These are phyloP conservation scores for Periophthalmus magnuspinnatus DNA, from an alignment of 2,797 vertebrate genomes.

Conservation along the genomic window DNA sequence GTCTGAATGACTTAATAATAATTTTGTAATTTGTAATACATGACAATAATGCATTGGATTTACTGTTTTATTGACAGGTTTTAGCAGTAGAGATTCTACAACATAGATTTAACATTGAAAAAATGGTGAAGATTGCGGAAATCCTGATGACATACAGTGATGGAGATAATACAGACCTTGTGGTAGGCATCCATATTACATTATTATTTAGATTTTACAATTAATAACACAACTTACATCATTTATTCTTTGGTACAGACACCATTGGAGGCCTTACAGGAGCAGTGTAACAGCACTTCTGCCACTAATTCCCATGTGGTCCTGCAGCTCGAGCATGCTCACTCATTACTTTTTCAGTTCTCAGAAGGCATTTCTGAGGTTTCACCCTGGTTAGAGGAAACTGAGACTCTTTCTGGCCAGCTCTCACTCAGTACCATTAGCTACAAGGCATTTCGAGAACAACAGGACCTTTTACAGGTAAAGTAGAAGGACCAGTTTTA, in stretches of 20 bases:
- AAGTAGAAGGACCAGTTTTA: constrained; percentile 30
- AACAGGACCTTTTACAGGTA: constrained; percentile 90
- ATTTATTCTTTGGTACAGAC: constrained; percentile 58
- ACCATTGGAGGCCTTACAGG: constrained; percentile 71
- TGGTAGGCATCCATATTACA: constrained; percentile 53
- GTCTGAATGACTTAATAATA: constrained; percentile 51
- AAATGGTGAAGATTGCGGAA: constrained; percentile 79
- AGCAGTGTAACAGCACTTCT: constrained; percentile 76
- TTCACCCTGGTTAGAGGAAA: constrained; percentile 85
- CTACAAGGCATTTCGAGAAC: constrained; percentile 83
- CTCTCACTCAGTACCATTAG: constrained; percentile 74
- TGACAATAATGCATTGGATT: neutral
- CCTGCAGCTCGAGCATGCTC: constrained; percentile 84
- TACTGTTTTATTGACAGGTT: constrained; percentile 63
- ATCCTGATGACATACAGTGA: constrained; percentile 76
- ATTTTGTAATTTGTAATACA: neutral
- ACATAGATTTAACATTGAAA: constrained; percentile 83
- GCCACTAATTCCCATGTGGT: constrained; percentile 76
- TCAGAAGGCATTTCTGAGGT: constrained; percentile 82
- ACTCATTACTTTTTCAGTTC: constrained; percentile 84
- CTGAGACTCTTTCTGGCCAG: constrained; percentile 68
- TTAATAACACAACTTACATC: neutral
- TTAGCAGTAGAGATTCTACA: constrained; percentile 86
- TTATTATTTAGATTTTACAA: neutral
- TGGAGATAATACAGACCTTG: constrained; percentile 63